Percentiles rank a stretch among this genome's conserved stretches.
Conservation (phyloP, 2,888 invertebrate genomes). For the Protonemura montana region DNA sequence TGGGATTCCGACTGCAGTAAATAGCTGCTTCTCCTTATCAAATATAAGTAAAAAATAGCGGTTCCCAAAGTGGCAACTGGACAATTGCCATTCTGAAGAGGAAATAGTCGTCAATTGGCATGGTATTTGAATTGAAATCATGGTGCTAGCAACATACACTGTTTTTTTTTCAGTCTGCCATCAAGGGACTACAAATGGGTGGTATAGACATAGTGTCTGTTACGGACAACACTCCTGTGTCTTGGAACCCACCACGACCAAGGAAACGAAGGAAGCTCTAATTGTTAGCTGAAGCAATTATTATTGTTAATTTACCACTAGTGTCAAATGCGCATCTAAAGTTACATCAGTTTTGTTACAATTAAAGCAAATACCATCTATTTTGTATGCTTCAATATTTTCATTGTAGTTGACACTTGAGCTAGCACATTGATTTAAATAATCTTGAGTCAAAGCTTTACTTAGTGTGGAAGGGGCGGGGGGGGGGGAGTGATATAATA, state of each 20-base stretch:
- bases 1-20: too few relatives aligned
- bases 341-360: neutral
- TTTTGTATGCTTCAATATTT: neutral
- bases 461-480: too few relatives aligned
- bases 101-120: neutral
- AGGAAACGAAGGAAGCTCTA: conserved; percentile 85
- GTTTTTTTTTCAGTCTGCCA: conserved; percentile 83
- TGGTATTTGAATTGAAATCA: neutral
- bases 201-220: conserved; percentile 90
- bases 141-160: neutral
- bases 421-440: neutral
- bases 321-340: neutral
- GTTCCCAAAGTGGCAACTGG: too few relatives aligned
- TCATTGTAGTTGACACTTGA: neutral
- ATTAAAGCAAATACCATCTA: neutral
- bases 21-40: too few relatives aligned
- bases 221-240: conserved; percentile 88
- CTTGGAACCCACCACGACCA: conserved; percentile 83
- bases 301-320: neutral
- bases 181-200: conserved; percentile 93
- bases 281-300: neutral
- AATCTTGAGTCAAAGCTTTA: too few relatives aligned
- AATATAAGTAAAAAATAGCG: too few relatives aligned
- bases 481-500: too few relatives aligned
- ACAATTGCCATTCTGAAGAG: too few relatives aligned